Base-by-base conservation (phyloP, 1,140 invertebrate genomes). In the Mycetomoellerius zeteki region DNA sequence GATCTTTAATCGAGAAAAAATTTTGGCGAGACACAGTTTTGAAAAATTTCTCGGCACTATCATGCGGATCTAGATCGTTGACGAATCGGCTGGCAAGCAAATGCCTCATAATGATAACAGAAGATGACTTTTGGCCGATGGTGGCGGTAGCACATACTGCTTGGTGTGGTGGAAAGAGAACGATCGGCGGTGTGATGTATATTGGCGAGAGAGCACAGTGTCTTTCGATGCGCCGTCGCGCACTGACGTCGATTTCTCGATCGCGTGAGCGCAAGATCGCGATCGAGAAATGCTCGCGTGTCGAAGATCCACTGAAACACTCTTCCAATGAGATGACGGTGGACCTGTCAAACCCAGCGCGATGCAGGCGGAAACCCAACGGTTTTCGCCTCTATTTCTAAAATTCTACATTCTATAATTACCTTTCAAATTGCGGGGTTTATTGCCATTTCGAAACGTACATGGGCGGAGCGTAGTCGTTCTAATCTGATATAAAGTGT, bases 141-240 rank as follows among this genome's bases (percentile, higher is more conserved):
- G 76, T 58, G 33, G 33, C 16, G 8, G 12, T 47, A 52, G 58
- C 1, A 50, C 50, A 21, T 24, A 47, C 56, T 69, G 54, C 65
- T 47, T 67, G 33, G 72, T 52, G n/a, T 67, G 69, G 54, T 62
- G 81, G 69, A 65, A 30, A 76, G 60, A 58, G 43, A 86, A 47
- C 37, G 47, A 85, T 82, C 54, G 24, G 37, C 37, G 7, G 16
- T 21, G 58, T 78, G 27, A 33, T 62, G 73, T 71, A 87, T 73
- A 87, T 73, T 73, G 43, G 33, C 71, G 54, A 43, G 33, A 56
- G 47, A 64, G 60, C 72, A 19, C 88, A 90, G 88, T 90, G 84
- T 82, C 69, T 85, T 88, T 52, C 52, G 50, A 73, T 60, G 67
- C 75, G 76, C 76, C 88, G 81, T 86, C 85, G 87, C 81, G 88